phyloP scores from a whole-genome alignment of 2,888 invertebrate species.

The Tachina grossa region DNA sequence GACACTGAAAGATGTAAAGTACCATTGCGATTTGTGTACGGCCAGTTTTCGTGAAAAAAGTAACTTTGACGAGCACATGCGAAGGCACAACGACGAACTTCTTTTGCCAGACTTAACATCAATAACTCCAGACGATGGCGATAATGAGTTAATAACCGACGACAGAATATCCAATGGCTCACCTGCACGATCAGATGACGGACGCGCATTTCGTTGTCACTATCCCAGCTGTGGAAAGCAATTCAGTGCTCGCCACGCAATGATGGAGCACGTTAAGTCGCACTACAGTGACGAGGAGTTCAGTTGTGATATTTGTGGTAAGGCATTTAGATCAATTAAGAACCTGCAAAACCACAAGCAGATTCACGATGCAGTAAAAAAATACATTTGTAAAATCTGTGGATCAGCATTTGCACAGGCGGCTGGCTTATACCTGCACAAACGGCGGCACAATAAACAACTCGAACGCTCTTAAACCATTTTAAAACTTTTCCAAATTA shows the following conservation, averaged over 20 bases:
- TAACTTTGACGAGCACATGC: constrained; percentile 79
- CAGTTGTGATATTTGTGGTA: constrained; percentile 79
- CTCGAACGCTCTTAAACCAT: constrained; percentile 55
- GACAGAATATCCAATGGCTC: constrained; percentile 52
- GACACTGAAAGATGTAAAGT: constrained; percentile 76
- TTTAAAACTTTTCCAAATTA: neutral
- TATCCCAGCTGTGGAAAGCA: constrained; percentile 78
- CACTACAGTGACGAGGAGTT: constrained; percentile 79
- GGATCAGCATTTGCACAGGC: constrained; percentile 82
- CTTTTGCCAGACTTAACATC: constrained; percentile 75
- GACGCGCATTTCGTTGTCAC: constrained; percentile 75
- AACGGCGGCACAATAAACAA: constrained; percentile 78
- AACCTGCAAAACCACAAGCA: constrained; percentile 81
- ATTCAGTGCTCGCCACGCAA: constrained; percentile 76
- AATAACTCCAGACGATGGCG: constrained; percentile 64
- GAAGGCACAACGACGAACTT: constrained; percentile 79
- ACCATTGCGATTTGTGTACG: constrained; percentile 78
- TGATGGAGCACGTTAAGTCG: constrained; percentile 77
- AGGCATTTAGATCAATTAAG: constrained; percentile 80
- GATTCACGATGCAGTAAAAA: constrained; percentile 80
- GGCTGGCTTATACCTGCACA: constrained; percentile 80
- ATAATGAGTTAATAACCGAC: constrained; percentile 60
- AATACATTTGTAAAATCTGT: constrained; percentile 81
- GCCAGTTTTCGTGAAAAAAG: constrained; percentile 80
- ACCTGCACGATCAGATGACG: constrained; percentile 58